Percentiles rank a stretch among this genome's conserved stretches.
Conservation (phyloP, 2,888 invertebrate species). For the Strigamia transsilvanica region DNA sequence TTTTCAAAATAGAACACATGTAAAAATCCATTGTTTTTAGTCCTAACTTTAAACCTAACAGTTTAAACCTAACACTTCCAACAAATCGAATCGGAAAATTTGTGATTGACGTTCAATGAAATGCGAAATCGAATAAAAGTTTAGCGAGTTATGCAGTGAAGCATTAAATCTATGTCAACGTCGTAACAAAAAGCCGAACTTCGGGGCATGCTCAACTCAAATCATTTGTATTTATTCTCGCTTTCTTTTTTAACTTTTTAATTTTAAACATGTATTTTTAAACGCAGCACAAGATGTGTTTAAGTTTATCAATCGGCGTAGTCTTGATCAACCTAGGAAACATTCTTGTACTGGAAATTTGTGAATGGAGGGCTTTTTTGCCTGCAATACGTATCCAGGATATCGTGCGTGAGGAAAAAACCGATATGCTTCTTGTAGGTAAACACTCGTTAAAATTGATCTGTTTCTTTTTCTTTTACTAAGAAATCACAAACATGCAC, state of each 20-base stretch:
- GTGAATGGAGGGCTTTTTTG: conserved; percentile 64
- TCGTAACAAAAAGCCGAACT: neutral
- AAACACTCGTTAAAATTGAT: neutral
- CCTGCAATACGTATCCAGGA: conserved; percentile 52
- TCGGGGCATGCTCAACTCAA: neutral
- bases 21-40: too few relatives aligned
- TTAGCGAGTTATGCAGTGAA: too few relatives aligned
- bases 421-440: conserved; percentile 51
- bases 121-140: too few relatives aligned
- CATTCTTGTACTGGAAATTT: conserved; percentile 63
- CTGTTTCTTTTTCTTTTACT: neutral
- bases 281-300: conserved; percentile 55
- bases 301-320: conserved; percentile 64
- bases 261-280: neutral
- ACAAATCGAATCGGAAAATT: too few relatives aligned
- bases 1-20: too few relatives aligned
- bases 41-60: too few relatives aligned
- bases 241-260: neutral
- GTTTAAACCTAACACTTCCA: too few relatives aligned
- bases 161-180: too few relatives aligned
- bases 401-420: conserved; percentile 46
- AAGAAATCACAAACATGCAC: neutral
- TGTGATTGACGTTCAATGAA: too few relatives aligned
- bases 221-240: neutral
- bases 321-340: conserved; percentile 61